These are phyloP conservation scores for Lissonota sp. DNA, from an alignment of 2,888 invertebrate genomes.

Conservation along the genomic window DNA sequence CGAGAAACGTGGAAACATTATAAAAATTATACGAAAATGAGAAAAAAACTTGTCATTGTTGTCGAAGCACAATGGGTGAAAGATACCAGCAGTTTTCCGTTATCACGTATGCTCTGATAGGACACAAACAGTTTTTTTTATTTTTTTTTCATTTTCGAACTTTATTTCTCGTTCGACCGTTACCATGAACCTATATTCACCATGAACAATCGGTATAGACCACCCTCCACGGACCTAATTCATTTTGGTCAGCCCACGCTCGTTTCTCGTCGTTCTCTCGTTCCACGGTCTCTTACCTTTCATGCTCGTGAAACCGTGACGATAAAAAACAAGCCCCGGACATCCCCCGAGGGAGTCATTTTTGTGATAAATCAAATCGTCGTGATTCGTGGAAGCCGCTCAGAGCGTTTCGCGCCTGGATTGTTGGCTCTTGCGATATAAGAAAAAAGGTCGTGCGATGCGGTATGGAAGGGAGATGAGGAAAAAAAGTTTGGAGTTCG, in stretches of 20 bases:
- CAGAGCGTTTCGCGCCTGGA: conserved; percentile 53
- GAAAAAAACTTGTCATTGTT: too few relatives aligned
- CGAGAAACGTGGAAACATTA: too few relatives aligned
- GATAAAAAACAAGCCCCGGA: conserved; percentile 44
- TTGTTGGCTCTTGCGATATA: conserved; percentile 41
- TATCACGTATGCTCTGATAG: too few relatives aligned
- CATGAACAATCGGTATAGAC: conserved; percentile 21
- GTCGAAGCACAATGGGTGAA: too few relatives aligned
- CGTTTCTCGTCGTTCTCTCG: background rate
- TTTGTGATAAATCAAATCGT: conserved; percentile 73
- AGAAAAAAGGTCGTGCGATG: conserved; percentile 41
- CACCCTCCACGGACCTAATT: conserved; percentile 31
- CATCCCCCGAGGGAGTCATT: conserved; percentile 64
- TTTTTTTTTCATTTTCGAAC: conserved; percentile 2
- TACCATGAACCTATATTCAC: conserved; percentile 12
- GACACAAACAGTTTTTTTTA: too few relatives aligned
- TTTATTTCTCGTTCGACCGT: conserved; percentile 13
- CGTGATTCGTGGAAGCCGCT: conserved; percentile 63
- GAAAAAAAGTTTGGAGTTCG: conserved; percentile 31
- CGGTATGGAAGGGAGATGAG: background rate
- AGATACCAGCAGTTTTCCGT: too few relatives aligned
- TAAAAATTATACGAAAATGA: too few relatives aligned
- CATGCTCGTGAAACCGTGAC: background rate
- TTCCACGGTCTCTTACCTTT: conserved; percentile 21
- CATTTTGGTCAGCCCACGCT: conserved; percentile 41